These are phyloP conservation scores for Calidris pygmaea DNA, from an alignment of 2,113 vertebrate species.

Conservation along the genomic window DNA sequence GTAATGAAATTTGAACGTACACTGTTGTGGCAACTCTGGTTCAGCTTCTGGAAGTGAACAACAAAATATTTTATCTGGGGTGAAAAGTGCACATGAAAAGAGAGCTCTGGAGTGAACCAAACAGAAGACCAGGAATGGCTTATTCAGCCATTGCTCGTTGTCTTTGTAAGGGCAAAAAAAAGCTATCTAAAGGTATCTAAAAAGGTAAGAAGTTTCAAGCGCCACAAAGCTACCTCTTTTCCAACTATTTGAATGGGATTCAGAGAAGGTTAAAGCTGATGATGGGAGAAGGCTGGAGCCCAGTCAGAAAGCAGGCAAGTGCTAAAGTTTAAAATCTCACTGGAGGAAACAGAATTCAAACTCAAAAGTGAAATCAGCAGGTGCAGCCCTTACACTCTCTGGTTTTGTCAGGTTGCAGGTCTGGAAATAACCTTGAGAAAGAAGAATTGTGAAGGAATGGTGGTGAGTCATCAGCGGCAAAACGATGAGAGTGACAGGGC, in stretches of 20 bases:
- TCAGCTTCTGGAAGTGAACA: neutral
- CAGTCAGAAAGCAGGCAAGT: fast-evolving
- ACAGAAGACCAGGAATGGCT: neutral
- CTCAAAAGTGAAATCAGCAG: neutral
- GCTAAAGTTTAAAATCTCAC: neutral
- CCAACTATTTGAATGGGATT: too few species aligned
- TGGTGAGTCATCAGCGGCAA: fast-evolving
- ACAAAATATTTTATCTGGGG: neutral
- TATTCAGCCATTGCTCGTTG: neutral
- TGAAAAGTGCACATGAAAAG: neutral
- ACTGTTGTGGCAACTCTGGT: neutral
- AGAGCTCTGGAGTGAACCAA: neutral
- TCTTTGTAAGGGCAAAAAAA: neutral
- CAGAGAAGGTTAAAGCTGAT: neutral
- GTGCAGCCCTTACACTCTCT: neutral
- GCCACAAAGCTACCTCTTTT: neutral
- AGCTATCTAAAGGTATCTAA: neutral
- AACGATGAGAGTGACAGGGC: neutral
- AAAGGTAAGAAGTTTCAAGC: neutral
- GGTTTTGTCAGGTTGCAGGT: neutral
- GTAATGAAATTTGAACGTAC: too few species aligned
- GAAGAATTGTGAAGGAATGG: neutral
- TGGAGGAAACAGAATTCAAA: neutral
- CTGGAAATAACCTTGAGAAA: slow-evolving; percentile 1
- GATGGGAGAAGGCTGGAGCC: neutral